phyloP scores from a whole-genome alignment of 2,888 invertebrate species.

The Lithophane socia region DNA sequence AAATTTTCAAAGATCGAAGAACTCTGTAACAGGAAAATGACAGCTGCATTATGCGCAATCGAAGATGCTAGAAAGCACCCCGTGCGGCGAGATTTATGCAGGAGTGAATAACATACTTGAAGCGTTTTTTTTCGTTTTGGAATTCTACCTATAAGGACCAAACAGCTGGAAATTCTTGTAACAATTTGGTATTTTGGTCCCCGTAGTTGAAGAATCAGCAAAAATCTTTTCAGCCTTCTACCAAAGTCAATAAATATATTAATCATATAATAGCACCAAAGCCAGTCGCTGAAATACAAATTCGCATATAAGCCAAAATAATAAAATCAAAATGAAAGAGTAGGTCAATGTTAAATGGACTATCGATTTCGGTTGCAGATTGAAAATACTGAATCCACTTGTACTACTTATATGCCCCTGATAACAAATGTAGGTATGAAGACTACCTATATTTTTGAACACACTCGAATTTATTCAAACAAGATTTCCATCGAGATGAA shows the following conservation, averaged over 20 bases:
- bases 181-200: neutral
- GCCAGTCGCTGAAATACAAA: constrained; percentile 51
- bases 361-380: constrained; percentile 77
- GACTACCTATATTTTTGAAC: constrained; percentile 28
- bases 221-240: neutral
- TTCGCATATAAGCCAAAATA: constrained; percentile 64
- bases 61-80: constrained; percentile 54
- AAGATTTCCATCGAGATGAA: constrained; percentile 7
- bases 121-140: constrained; percentile 5
- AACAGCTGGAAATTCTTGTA: neutral
- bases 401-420: constrained; percentile 70
- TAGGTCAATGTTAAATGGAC: constrained; percentile 80
- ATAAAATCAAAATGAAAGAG: constrained; percentile 72
- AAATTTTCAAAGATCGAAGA: constrained; percentile 64
- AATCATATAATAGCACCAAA: constrained; percentile 5
- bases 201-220: neutral
- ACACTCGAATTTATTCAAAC: constrained; percentile 1
- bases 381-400: constrained; percentile 77
- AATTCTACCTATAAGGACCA: neutral
- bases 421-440: constrained; percentile 63
- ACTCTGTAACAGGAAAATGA: constrained; percentile 59
- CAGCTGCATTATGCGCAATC: constrained; percentile 54
- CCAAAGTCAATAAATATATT: neutral
- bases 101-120: constrained; percentile 40
- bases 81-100: constrained; percentile 37